Evolutionary conservation across 1,140 invertebrate species (phyloP).

Genomic region (Formica exsecta): DNA sequence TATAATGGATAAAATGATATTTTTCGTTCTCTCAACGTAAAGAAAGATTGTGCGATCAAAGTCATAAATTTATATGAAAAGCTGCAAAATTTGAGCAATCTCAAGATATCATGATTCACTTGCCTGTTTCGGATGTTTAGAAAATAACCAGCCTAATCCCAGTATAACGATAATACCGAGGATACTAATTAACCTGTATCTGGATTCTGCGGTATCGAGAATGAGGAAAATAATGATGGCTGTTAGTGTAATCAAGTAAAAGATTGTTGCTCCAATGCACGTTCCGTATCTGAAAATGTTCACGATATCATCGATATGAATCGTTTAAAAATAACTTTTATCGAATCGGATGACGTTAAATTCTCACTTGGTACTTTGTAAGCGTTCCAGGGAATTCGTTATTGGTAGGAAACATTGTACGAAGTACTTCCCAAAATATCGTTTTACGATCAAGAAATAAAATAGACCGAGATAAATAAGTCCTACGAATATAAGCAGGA

Average conservation of each 20-base stretch:
- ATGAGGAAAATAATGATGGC: slow-evolving; percentile 88
- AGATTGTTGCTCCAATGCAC: slow-evolving; percentile 21
- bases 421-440: slow-evolving; percentile 86
- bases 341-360: not conserved
- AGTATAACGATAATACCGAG: slow-evolving; percentile 88
- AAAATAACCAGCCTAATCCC: slow-evolving; percentile 88
- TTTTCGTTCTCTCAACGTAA: not conserved
- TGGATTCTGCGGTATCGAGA: slow-evolving; percentile 89
- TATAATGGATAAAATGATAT: not conserved
- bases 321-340: not conserved
- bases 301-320: not conserved
- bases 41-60: not conserved
- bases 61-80: not conserved
- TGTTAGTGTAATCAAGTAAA: slow-evolving; percentile 83
- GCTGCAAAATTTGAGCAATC: not conserved
- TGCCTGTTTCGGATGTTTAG: slow-evolving; percentile 86
- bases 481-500: slow-evolving; percentile 90
- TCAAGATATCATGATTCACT: slow-evolving; percentile 31
- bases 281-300: slow-evolving; percentile 65
- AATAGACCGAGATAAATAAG: slow-evolving; percentile 89
- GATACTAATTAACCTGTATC: slow-evolving; percentile 89
- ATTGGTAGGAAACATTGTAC: slow-evolving; percentile 40
- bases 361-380: slow-evolving; percentile 67
- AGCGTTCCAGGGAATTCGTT: not conserved
- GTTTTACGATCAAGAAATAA: slow-evolving; percentile 90